Conservation (phyloP, 2,888 invertebrate genomes). For the Limnephilus rhombicus region DNA sequence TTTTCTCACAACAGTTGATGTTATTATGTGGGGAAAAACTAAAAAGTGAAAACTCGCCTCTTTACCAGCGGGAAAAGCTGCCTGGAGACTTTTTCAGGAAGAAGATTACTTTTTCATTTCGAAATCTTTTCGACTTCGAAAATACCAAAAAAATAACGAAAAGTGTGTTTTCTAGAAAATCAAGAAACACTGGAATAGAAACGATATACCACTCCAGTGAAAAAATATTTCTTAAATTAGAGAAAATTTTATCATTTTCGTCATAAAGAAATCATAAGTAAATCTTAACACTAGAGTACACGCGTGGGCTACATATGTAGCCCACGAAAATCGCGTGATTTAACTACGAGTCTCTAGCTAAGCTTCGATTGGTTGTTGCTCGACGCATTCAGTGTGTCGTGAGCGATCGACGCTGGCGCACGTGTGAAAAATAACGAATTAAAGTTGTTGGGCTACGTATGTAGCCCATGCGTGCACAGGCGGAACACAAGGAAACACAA, state of each 20-base stretch:
- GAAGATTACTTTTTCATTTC: background rate
- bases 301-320: too few relatives aligned
- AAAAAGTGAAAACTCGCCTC: background rate
- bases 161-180: background rate
- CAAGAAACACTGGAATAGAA: background rate
- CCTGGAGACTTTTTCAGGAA: background rate
- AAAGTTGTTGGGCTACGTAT: too few relatives aligned
- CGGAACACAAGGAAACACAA: too few relatives aligned
- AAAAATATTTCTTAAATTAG: background rate
- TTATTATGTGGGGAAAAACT: background rate
- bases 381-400: too few relatives aligned
- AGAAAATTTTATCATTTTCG: background rate
- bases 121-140: background rate
- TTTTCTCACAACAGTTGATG: background rate
- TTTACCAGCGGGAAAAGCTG: background rate
- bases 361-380: too few relatives aligned
- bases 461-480: too few relatives aligned
- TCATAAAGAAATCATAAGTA: too few relatives aligned
- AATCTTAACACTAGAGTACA: too few relatives aligned
- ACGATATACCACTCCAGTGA: background rate
- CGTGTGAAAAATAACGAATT: too few relatives aligned
- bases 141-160: background rate
- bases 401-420: too few relatives aligned
- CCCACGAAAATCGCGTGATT: too few relatives aligned
- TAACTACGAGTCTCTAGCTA: too few relatives aligned